Evolutionary conservation across 2,797 vertebrate genomes (phyloP), one percentile per base, ranked within the genome.

Genomic region (Aulostomus chinensis): DNA sequence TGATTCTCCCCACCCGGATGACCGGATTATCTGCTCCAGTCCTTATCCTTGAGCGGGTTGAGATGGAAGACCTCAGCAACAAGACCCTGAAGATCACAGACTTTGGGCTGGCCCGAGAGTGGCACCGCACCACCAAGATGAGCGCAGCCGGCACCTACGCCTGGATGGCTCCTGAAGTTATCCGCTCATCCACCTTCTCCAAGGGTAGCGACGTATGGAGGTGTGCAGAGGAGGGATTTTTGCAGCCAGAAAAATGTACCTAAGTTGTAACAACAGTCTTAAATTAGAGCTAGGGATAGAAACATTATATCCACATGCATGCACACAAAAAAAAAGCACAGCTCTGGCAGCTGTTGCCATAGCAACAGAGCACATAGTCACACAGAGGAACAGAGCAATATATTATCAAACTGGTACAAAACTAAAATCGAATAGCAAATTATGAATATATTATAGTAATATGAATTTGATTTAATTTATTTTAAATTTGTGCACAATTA

Each of bases 181-280:
- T 97, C 84, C 94, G 93, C 26, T 87, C 93, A 30, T 96, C 94
- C 7, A 89, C 94, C 22, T 96, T 96, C 86, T 96, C 95, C 78
- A 97, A 97, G 83, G 95, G 93, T 92, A 97, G 95, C 20, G 94
- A 97, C 0, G 92, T 97, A 68, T 97, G 95, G 95, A 97, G 95
- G 95, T 96, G 93, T 83, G 88, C 80, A 66, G 70, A 46, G 65
- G 47, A 51, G 42, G 48, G 29, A n/a, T 14, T 24, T 9, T 30
- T 31, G 28, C 25, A 4, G 36, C 30, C 52, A 7, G 39, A 12
- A 32, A 13, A 21, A 13, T 22, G 50, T 57, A 33, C 20, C 20
- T 9, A 6, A 29, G 37, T 46, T 53, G 46, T 45, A 52, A 41
- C 46, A 12, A 4, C 13, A 41, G 24, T 39, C 40, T 26, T 46